These are phyloP conservation scores for Sebastes itinus DNA, from an alignment of 2,797 vertebrate species.

Conservation along the genomic window DNA sequence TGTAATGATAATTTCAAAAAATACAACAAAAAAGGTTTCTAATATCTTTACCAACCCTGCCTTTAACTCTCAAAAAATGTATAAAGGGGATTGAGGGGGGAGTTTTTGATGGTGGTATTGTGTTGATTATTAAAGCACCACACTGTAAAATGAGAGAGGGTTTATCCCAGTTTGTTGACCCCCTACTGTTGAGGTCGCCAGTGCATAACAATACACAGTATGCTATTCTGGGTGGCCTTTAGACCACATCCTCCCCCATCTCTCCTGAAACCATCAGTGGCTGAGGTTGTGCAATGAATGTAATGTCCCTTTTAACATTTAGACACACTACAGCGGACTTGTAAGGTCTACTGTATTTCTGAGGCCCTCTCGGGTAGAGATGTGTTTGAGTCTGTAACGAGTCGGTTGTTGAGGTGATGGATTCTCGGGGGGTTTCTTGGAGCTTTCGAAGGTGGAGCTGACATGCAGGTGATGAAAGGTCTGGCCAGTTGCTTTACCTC, in stretches of 20 bases:
- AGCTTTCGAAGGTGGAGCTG: constrained; percentile 40
- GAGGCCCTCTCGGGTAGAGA: constrained; percentile 26
- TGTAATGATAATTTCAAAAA: no score
- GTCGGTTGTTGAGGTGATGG: constrained; percentile 57
- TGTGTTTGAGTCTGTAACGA: constrained; percentile 42
- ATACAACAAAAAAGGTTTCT: no score
- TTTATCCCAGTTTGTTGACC: constrained; percentile 10
- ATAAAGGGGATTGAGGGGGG: background rate
- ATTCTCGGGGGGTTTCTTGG: constrained; percentile 41
- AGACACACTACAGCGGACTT: constrained; percentile 4
- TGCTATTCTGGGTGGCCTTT: constrained; percentile 50
- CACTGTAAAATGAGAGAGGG: background rate
- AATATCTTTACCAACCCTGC: no score
- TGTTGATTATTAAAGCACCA: background rate
- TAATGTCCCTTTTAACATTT: constrained; percentile 22
- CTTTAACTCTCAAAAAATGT: background rate
- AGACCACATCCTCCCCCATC: constrained; percentile 27
- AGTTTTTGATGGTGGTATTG: background rate
- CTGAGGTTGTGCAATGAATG: constrained; percentile 1
- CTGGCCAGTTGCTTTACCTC: constrained; percentile 42
- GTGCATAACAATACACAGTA: constrained; percentile 6
- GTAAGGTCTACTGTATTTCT: constrained; percentile 20
- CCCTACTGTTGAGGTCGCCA: background rate
- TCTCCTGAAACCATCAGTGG: constrained; percentile 29
- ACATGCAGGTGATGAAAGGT: constrained; percentile 66